Conservation (phyloP, 2,888 invertebrate species). For the Zhengitettix transpicula region DNA sequence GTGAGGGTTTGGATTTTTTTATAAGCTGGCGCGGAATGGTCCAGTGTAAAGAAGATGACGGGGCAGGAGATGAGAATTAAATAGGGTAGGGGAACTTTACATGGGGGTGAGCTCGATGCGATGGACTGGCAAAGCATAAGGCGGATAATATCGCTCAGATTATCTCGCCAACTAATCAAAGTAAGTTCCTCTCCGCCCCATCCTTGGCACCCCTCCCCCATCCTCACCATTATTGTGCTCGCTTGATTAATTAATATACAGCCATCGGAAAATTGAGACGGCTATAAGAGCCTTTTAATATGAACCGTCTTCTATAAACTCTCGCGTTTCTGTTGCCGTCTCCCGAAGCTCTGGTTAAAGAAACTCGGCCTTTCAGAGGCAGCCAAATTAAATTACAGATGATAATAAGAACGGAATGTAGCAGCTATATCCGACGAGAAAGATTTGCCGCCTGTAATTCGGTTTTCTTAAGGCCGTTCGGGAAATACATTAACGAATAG, state of each 20-base stretch:
- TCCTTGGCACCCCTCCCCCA: neutral
- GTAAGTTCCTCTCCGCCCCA: neutral
- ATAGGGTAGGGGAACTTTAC: slow-evolving; percentile 1
- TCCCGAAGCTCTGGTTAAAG: too few species aligned
- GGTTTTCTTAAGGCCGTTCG: too few species aligned
- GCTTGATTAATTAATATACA: neutral
- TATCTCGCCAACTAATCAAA: slow-evolving; percentile 12
- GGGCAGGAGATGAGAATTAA: slow-evolving; percentile 8
- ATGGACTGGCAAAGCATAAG: slow-evolving; percentile 6
- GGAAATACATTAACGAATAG: too few species aligned
- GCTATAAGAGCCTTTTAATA: too few species aligned
- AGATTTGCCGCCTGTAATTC: too few species aligned
- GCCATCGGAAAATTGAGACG: neutral
- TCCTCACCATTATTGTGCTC: neutral
- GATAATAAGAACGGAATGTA: too few species aligned
- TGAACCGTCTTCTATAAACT: too few species aligned
- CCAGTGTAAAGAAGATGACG: slow-evolving; percentile 8
- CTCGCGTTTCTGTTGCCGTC: too few species aligned
- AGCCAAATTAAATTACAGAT: too few species aligned
- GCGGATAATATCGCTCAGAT: slow-evolving; percentile 12
- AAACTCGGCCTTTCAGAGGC: too few species aligned
- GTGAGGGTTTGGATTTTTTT: slow-evolving; percentile 4
- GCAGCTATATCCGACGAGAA: too few species aligned
- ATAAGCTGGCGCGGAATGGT: neutral
- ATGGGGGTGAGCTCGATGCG: slow-evolving; percentile 2